Evolutionary conservation across 2,888 invertebrate species (phyloP), one percentile per base, ranked within the genome.

Genomic region (Diaphora mendica): DNA sequence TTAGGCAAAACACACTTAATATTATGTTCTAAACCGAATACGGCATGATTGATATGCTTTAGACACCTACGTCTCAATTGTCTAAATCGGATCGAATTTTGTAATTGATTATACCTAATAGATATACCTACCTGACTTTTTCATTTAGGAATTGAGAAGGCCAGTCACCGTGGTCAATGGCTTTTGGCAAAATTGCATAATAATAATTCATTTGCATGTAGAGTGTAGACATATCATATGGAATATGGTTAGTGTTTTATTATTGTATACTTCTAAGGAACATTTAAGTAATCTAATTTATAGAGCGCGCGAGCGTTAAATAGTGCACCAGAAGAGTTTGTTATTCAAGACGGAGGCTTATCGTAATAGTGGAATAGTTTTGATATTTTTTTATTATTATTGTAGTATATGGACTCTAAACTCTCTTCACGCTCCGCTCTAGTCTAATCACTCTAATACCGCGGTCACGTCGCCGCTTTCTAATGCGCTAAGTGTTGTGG

Each of bases 81-180:
- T 70, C 66, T 48, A 67, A 70, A 74, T 64, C 55, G n/a, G 74
- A 55, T 67, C 71, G 68, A 48, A 70, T 77, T 72, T 68, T 76
- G 74, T 71, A 72, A 75, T 72, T 67, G 66, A 67, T 77, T 55
- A 15, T 59, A 66, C 70, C 64, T 51, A 69, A 72, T 69, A 64
- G 62, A 70, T 23, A 39, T 44, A 55, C 5, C 11, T 64, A 55
- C 11, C 11, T n/a, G 17, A 30, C 30, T 33, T 67, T 67, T 48
- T 33, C 48, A 23, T 48, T 30, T 48, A 48, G 20, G 30, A 48
- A 30, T 62, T 17, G 62, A 62, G 62, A 30, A 62, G 62, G 62
- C 30, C 30, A 62, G 30, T 17, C 30, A 7, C 7, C 30, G 17
- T 15, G 26, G 26, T 30, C 26, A 30, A 26, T 5, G n/a, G 4